Base-by-base conservation (phyloP, 2,888 invertebrate species). In the Clanis bilineata region DNA sequence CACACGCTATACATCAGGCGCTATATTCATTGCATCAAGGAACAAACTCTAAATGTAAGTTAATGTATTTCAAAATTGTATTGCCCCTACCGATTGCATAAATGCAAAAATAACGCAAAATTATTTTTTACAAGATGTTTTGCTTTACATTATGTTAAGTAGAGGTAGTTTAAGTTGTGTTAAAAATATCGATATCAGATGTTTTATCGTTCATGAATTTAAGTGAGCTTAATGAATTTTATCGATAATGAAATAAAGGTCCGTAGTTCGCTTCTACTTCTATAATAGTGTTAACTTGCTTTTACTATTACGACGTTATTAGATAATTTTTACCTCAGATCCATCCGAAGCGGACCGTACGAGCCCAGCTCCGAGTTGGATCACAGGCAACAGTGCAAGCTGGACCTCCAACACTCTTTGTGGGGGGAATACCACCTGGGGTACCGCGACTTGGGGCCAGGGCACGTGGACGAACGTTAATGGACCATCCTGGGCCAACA, bases 401-500 rank as follows among this genome's bases (percentile, higher is more conserved):
- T 69, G 75, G 62, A 21, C 44, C 0, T 21, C 43, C 28, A 57
- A 56, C 57, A 44, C 43, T 15, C 51, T 32, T 62, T 60, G 18
- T 43, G 59, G 56, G 43, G 44, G 44, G 22, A 51, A 28, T 21
- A 57, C 59, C 21, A 54, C 28, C 18, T 59, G 43, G 51, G 64
- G 66, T 7, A 38, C 83, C 54, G 56, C 59, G 94, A 75, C 57
- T n/a, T 64, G 86, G 95, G 65, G 93, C 95, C 76, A 95, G 94
- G 57, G 85, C 94, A 60, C 93, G 95, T 77, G 95, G 95, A 62
- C 96, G 94, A 62, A 85, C 95, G 12, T 96, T 28, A 60, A 62
- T 95, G 79, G 93, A 94, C 76, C 94, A 18, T 32, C 96, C 82
- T 95, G 96, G 0, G 97, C 10, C 98, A 97, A 96, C 41, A 61